Evolutionary conservation across 2,888 invertebrate species (phyloP).

Genomic region (Encarsia formosa): DNA sequence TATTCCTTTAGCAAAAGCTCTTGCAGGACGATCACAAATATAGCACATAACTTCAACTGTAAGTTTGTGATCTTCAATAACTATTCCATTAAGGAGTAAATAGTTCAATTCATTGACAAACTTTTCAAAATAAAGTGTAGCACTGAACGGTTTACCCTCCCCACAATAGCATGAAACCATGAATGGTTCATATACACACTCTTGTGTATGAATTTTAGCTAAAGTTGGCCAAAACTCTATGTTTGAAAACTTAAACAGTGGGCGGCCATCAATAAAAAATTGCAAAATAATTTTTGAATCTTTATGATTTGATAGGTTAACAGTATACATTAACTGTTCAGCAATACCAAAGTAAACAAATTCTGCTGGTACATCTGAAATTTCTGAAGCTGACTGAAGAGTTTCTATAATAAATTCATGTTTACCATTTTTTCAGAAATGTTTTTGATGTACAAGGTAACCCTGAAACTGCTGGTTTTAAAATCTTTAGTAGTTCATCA

Average conservation of each 20-base stretch:
- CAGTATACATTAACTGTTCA: not conserved
- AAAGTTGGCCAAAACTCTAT: conserved; percentile 29
- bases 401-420: not conserved
- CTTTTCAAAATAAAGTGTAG: not conserved
- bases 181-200: conserved; percentile 28
- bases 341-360: not conserved
- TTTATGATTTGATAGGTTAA: conserved; percentile 1
- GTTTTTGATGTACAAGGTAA: not conserved
- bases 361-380: not conserved
- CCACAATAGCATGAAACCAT: not conserved
- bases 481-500: not conserved
- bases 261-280: conserved; percentile 28
- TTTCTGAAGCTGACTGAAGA: not conserved
- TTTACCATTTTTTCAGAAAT: not conserved
- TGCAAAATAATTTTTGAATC: not conserved
- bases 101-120: not conserved
- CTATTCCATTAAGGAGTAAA: conserved; percentile 2
- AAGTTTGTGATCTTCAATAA: conserved; percentile 5
- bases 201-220: conserved; percentile 19
- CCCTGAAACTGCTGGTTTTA: not conserved
- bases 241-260: conserved; percentile 21
- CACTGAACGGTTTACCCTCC: not conserved
- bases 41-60: conserved; percentile 23
- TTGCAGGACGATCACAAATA: conserved; percentile 28
- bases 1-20: conserved; percentile 27